phyloP scores from a whole-genome alignment of 2,888 invertebrate species.

The Stenodema calcarata region DNA sequence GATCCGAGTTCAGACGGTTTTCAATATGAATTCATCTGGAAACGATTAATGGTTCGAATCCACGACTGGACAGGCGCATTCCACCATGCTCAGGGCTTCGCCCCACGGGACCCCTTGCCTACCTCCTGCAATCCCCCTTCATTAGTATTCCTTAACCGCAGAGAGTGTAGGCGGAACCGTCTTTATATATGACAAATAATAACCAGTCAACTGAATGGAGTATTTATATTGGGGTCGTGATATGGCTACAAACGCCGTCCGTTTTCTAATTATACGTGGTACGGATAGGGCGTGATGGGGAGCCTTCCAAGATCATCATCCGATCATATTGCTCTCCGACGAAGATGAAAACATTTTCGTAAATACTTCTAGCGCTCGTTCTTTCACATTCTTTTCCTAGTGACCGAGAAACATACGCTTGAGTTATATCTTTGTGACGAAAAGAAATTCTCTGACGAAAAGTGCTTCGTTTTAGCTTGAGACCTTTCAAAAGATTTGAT shows the following conservation, averaged over 20 bases:
- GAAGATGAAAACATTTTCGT: not conserved
- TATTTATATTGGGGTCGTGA: conserved; percentile 49
- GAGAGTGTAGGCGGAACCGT: conserved; percentile 43
- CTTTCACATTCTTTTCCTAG: too few relatives aligned
- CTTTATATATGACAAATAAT: conserved; percentile 48
- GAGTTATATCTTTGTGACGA: too few relatives aligned
- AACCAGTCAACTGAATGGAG: conserved; percentile 43
- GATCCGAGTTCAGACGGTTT: not conserved
- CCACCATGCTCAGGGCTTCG: not conserved
- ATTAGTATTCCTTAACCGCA: conserved; percentile 44
- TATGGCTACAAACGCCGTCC: conserved; percentile 36
- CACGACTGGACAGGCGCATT: conserved; percentile 9
- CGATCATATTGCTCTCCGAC: not conserved
- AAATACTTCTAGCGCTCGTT: not conserved
- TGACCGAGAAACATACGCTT: too few relatives aligned
- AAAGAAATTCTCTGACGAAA: too few relatives aligned
- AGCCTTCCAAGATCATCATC: not conserved
- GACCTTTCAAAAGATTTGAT: too few relatives aligned
- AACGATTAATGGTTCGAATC: conserved; percentile 20
- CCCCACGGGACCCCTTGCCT: not conserved
- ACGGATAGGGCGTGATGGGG: not conserved
- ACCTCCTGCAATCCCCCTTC: not conserved
- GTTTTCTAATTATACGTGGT: conserved; percentile 20
- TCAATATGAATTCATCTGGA: not conserved
- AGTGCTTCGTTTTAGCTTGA: too few relatives aligned